These are phyloP conservation scores for Todus mexicanus DNA, from an alignment of 2,797 vertebrate genomes.

Conservation along the genomic window DNA sequence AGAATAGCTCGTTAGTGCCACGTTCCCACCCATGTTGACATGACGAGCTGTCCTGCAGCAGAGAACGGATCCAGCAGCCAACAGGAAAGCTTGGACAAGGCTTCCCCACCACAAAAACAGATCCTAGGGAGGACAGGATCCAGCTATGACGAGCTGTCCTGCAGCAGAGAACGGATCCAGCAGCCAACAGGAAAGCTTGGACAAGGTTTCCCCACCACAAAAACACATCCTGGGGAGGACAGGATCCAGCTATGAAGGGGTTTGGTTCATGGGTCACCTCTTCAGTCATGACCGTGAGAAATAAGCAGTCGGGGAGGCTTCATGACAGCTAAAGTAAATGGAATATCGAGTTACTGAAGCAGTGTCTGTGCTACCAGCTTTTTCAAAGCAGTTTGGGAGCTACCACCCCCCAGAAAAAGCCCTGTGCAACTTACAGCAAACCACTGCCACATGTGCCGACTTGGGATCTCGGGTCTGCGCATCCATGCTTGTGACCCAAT, in stretches of 20 bases:
- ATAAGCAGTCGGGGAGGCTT: neutral
- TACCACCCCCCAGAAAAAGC: neutral
- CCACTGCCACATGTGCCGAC: neutral
- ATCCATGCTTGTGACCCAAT: neutral
- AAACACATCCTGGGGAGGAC: neutral
- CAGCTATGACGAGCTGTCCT: fast-evolving
- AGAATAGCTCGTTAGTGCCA: conserved; percentile 8
- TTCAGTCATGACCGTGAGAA: neutral
- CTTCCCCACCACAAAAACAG: neutral
- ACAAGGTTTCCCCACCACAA: neutral
- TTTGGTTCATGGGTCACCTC: neutral
- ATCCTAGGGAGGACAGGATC: no score
- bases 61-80: neutral
- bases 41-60: fast-evolving
- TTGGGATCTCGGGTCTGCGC: neutral
- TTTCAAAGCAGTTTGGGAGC: neutral
- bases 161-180: fast-evolving
- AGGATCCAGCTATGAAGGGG: neutral
- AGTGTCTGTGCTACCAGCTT: neutral
- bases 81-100: neutral
- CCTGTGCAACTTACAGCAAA: neutral
- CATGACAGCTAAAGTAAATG: neutral
- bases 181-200: neutral
- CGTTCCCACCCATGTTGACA: fast-evolving
- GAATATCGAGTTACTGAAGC: neutral